A percentile compares a stretch with the other conserved stretches of the same genome.
Evolutionary conservation across 1,140 invertebrate genomes (phyloP).

Genomic region (Samia ricini): DNA sequence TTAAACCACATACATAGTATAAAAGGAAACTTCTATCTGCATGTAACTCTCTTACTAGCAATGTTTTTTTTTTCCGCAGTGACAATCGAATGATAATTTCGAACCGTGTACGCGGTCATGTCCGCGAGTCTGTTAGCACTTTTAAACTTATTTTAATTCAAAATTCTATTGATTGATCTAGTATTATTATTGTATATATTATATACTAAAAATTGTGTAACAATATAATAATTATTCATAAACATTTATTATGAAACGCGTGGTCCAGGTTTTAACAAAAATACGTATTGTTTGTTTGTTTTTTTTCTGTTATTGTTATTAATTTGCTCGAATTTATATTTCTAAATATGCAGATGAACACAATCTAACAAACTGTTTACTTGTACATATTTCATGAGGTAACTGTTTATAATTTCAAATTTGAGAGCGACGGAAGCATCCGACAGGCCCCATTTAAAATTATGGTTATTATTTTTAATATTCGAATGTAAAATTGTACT

Average conservation of each 20-base stretch:
- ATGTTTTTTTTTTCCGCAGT: no score
- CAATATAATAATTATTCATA: background rate
- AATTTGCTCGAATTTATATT: conserved; percentile 1
- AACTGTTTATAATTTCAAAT: background rate
- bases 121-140: no score
- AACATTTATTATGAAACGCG: background rate
- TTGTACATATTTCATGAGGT: background rate
- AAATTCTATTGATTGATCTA: no score
- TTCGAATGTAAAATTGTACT: background rate
- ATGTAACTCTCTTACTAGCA: no score
- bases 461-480: conserved; percentile 2
- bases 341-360: background rate
- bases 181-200: no score
- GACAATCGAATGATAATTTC: no score
- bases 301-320: background rate
- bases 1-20: no score
- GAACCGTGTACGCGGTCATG: no score
- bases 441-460: background rate
- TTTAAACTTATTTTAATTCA: no score
- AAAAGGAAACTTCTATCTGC: no score
- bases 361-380: background rate
- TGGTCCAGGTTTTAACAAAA: no score
- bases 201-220: background rate
- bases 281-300: no score
- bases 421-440: background rate